Evolutionary conservation across 2,797 vertebrate genomes (phyloP), one percentile per base, ranked within the genome.

Genomic region (Emys orbicularis): DNA sequence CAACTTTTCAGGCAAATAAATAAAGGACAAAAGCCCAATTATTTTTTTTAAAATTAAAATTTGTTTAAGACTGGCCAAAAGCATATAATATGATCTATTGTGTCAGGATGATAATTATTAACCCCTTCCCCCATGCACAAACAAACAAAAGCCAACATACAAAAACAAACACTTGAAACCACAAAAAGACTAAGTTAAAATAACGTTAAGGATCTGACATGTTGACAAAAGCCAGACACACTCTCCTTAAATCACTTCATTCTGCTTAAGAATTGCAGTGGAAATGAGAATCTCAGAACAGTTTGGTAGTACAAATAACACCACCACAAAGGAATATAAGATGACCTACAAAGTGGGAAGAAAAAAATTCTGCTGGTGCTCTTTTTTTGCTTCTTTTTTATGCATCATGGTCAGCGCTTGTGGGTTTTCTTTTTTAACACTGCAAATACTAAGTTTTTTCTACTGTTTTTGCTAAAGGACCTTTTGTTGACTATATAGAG

Each of bases 121-220:
- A 27, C 59, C 13, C 13, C 59, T 4, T 31, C 29, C 13, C 13
- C 31, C 6, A 61, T 34, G 59, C 94, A 81, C 53, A 91, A 87
- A 88, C 68, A 47, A 76, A 79, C 11, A 54, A 85, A 87, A 83
- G 44, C 47, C 3, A 76, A 79, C 52, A n/a, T 37, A 41, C 31
- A 25, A 21, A 5, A 6, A 31, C 87, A 87, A 95, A 81, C 53
- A 91, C 89, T 86, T 19, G 59, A 91, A 79, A 19, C 4, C 49
- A 57, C 34, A 89, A 77, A 50, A 89, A n/a, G 72, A 81, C 50
- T 52, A 87, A 79, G 77, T 86, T 94, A 86, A 89, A 95, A 86
- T 4, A 86, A 8, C 68, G 92, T 18, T 23, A 59, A 3, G 4
- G 92, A 91, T 41, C 52, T 3, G 29, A 76, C 34, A 86, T 91